Evolutionary conservation across 1,140 invertebrate genomes (phyloP).

Genomic region (Pantala flavescens): DNA sequence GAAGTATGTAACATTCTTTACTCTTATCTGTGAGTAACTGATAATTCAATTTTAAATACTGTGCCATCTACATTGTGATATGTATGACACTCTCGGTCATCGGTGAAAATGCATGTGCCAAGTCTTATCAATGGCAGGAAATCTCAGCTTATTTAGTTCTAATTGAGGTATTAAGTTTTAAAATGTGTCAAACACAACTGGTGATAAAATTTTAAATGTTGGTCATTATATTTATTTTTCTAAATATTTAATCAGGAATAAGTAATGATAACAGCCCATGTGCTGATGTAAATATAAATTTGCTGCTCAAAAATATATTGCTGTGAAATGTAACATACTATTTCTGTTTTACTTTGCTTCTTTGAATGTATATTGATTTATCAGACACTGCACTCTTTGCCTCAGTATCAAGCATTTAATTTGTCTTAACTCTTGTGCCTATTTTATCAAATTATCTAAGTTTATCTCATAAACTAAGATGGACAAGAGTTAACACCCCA

Average conservation of each 20-base stretch:
- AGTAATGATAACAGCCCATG: background rate
- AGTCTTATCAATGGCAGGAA: no score
- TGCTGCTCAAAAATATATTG: background rate
- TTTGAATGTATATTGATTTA: background rate
- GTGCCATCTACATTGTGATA: no score
- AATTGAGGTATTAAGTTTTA: background rate
- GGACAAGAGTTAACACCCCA: no score
- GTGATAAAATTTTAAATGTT: background rate
- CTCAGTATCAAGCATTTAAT: background rate
- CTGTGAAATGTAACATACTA: background rate
- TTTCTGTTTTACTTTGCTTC: background rate
- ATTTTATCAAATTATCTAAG: no score
- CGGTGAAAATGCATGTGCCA: no score
- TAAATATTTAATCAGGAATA: background rate
- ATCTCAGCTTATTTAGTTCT: no score
- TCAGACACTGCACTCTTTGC: background rate
- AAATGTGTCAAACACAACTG: background rate
- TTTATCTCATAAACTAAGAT: no score
- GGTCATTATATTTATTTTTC: conserved; percentile 1
- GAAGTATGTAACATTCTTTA: no score
- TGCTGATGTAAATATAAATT: background rate
- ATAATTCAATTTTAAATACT: no score
- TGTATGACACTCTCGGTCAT: no score
- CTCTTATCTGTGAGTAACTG: no score
- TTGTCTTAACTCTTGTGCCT: background rate